phyloP scores from a whole-genome alignment of 2,113 vertebrate genomes.

The Abramis brama region DNA sequence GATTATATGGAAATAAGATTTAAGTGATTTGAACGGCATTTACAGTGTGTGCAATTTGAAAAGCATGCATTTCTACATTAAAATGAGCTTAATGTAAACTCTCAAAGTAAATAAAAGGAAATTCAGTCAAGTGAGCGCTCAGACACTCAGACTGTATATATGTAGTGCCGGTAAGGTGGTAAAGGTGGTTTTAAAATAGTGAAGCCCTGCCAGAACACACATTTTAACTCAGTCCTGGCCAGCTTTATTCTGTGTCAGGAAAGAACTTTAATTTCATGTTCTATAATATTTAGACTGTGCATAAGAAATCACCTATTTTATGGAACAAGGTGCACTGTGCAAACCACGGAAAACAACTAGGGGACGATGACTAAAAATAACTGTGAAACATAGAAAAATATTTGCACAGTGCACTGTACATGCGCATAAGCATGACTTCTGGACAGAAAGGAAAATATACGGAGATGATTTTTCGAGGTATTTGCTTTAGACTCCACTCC shows the following conservation, averaged over 20 bases:
- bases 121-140: neutral
- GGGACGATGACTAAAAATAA: slow-evolving; percentile 74
- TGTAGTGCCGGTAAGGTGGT: slow-evolving; percentile 4
- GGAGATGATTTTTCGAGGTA: slow-evolving; percentile 68
- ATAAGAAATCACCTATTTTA: slow-evolving; percentile 67
- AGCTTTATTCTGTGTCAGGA: slow-evolving; percentile 37
- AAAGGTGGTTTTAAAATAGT: neutral
- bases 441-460: slow-evolving; percentile 74
- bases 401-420: slow-evolving; percentile 68
- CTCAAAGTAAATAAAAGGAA: neutral
- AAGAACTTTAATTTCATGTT: slow-evolving; percentile 63
- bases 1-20: slow-evolving; percentile 2
- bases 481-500: slow-evolving; percentile 68
- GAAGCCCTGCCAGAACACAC: slow-evolving; percentile 10
- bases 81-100: slow-evolving; percentile 51
- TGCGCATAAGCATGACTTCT: slow-evolving; percentile 61
- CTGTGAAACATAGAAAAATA: slow-evolving; percentile 75
- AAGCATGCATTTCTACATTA: slow-evolving; percentile 17
- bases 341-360: slow-evolving; percentile 60
- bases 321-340: slow-evolving; percentile 70
- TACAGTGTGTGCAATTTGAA: neutral
- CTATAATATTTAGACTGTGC: slow-evolving; percentile 67
- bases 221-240: slow-evolving; percentile 47
- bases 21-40: slow-evolving; percentile 1
- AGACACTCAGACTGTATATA: neutral